A percentile compares a stretch with the other conserved stretches of the same genome.
Conservation (phyloP, 2,888 invertebrate species). For the Tenodera sinensis region DNA sequence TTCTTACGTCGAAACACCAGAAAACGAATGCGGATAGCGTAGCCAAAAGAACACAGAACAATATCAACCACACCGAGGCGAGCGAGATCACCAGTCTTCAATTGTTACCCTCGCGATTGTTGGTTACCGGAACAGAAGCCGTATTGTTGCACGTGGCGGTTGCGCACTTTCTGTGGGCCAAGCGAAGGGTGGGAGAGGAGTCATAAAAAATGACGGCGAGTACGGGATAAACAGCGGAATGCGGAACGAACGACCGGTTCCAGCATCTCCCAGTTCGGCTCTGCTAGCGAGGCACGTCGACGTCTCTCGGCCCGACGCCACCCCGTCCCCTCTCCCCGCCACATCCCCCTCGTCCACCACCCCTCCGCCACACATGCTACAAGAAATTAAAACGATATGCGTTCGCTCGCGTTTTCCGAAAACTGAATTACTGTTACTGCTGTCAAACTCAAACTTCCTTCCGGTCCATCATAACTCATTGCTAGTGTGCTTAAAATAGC, state of each 20-base stretch:
- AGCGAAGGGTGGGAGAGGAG: background rate
- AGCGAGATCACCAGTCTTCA: background rate
- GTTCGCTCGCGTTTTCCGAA: background rate
- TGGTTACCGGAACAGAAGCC: background rate
- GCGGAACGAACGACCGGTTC: background rate
- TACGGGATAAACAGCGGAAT: background rate
- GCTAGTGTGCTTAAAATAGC: too few relatives aligned
- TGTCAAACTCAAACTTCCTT: too few relatives aligned
- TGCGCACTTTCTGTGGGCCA: background rate
- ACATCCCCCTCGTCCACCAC: background rate
- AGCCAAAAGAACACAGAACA: background rate
- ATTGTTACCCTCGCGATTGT: background rate
- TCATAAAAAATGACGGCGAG: background rate
- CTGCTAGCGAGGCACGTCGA: background rate
- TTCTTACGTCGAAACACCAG: background rate
- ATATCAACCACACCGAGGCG: background rate
- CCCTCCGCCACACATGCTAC: background rate
- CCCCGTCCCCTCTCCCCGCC: background rate
- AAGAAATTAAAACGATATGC: background rate
- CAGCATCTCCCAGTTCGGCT: constrained; percentile 15
- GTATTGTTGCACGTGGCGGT: background rate
- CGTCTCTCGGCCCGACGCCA: background rate
- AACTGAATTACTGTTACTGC: too few relatives aligned
- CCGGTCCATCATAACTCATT: too few relatives aligned
- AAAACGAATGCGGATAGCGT: background rate